Conservation (phyloP, 2,888 invertebrate species). For the Amblyjoppa proteus region DNA sequence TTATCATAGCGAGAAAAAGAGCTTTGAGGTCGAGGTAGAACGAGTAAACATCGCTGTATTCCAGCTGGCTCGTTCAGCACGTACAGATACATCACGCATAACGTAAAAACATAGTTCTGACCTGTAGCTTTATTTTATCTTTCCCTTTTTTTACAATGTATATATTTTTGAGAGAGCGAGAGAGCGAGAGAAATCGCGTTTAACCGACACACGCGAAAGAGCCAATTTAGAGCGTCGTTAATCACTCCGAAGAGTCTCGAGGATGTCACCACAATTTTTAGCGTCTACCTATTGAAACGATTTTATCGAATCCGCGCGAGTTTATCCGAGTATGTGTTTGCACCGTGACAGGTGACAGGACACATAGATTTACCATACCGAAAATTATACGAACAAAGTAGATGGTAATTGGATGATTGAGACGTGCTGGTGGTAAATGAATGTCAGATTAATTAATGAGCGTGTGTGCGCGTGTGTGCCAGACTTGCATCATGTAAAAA, state of each 20-base stretch:
- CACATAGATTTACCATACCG: neutral
- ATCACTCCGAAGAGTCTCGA: conserved; percentile 53
- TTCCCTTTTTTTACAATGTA: conserved; percentile 14
- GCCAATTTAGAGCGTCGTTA: conserved; percentile 56
- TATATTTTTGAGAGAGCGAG: conserved; percentile 30
- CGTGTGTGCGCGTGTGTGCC: too few relatives aligned
- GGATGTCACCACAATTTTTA: conserved; percentile 57
- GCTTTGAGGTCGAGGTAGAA: neutral
- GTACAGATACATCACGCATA: too few relatives aligned
- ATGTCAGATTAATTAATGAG: too few relatives aligned
- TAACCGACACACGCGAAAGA: conserved; percentile 32
- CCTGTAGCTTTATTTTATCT: conserved; percentile 19
- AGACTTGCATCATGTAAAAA: too few relatives aligned
- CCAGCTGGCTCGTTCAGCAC: too few relatives aligned
- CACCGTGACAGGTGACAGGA: neutral
- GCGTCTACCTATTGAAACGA: conserved; percentile 17
- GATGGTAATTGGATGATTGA: too few relatives aligned
- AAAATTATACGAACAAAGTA: neutral
- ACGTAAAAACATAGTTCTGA: neutral
- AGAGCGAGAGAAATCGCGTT: conserved; percentile 35
- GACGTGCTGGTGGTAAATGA: neutral
- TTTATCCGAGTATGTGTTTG: conserved; percentile 19
- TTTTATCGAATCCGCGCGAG: conserved; percentile 45
- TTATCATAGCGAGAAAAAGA: conserved; percentile 18
- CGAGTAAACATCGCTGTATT: conserved; percentile 14